Percentiles rank a stretch among this genome's conserved stretches.
These are phyloP conservation scores for Phalacrocorax brasilianus DNA, from an alignment of 2,113 vertebrate species.

Conservation along the genomic window DNA sequence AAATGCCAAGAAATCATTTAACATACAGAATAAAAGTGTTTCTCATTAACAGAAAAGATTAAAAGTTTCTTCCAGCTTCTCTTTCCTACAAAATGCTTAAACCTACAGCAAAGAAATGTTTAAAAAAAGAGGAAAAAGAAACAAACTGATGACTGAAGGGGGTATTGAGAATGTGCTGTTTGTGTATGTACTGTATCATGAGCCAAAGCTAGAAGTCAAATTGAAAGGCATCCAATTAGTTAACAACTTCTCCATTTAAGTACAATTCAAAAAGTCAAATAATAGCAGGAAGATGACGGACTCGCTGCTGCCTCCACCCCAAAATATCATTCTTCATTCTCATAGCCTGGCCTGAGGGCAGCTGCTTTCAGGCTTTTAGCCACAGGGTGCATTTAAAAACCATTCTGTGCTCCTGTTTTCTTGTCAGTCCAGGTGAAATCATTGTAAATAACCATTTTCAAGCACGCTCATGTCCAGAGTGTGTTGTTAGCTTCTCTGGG, in stretches of 20 bases:
- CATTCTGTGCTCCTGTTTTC: neutral
- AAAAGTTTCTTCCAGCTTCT: neutral
- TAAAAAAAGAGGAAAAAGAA: neutral
- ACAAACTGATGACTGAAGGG: neutral
- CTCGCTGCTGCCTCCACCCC: neutral
- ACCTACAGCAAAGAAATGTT: neutral
- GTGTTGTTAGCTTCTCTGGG: neutral
- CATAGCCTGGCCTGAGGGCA: neutral
- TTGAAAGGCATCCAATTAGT: constrained; percentile 9
- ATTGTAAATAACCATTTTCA: neutral
- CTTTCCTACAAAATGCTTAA: neutral
- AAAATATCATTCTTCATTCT: constrained; percentile 16
- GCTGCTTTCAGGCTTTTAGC: constrained; percentile 16
- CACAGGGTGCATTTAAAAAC: constrained; percentile 1
- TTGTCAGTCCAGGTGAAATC: neutral
- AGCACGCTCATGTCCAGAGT: neutral
- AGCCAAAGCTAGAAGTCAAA: neutral
- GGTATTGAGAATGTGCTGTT: neutral
- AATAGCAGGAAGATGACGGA: neutral
- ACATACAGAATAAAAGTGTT: neutral
- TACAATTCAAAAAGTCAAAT: constrained; percentile 1
- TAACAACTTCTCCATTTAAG: neutral
- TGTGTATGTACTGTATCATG: neutral
- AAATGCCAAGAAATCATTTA: neutral
- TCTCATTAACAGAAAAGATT: neutral